Conservation (phyloP, 23 tunicate species). For the Aplidium turbinatum region DNA sequence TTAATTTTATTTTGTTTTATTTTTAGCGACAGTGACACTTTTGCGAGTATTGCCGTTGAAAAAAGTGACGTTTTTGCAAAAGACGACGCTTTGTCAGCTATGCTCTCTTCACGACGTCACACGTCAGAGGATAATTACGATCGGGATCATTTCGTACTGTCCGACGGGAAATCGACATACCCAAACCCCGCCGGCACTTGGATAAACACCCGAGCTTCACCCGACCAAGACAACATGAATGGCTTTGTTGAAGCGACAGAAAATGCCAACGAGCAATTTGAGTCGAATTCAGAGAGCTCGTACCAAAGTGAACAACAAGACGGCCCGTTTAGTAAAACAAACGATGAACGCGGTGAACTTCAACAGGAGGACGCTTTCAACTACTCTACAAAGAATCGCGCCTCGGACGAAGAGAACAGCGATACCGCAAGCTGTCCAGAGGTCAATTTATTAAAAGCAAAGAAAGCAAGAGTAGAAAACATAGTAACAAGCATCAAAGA, state of each 20-base stretch:
- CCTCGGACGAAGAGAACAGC: not conserved
- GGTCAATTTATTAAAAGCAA: constrained; percentile 32
- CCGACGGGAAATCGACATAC: constrained; percentile 16
- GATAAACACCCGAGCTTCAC: constrained; percentile 18
- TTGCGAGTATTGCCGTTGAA: too few species aligned
- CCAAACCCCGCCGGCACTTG: constrained; percentile 23
- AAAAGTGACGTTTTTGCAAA: too few species aligned
- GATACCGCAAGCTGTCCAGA: not conserved
- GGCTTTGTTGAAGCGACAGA: not conserved
- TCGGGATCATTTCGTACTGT: constrained; percentile 4
- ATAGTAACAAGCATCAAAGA: constrained; percentile 62
- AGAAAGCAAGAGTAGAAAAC: constrained; percentile 68
- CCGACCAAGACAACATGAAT: not conserved
- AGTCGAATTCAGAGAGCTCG: too few species aligned
- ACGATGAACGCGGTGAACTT: not conserved
- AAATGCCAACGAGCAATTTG: too few species aligned
- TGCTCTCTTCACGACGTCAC: constrained; percentile 32
- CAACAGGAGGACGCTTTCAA: constrained; percentile 25
- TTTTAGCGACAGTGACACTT: too few species aligned
- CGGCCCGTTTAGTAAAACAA: not conserved
- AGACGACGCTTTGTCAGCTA: too few species aligned
- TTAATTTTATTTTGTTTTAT: too few species aligned
- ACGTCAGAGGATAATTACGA: constrained; percentile 23
- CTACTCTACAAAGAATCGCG: constrained; percentile 4
- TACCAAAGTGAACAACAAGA: not conserved